Evolutionary conservation across 2,888 invertebrate species (phyloP), one percentile per base, ranked within the genome.

Genomic region (Drosophila eohydei): DNA sequence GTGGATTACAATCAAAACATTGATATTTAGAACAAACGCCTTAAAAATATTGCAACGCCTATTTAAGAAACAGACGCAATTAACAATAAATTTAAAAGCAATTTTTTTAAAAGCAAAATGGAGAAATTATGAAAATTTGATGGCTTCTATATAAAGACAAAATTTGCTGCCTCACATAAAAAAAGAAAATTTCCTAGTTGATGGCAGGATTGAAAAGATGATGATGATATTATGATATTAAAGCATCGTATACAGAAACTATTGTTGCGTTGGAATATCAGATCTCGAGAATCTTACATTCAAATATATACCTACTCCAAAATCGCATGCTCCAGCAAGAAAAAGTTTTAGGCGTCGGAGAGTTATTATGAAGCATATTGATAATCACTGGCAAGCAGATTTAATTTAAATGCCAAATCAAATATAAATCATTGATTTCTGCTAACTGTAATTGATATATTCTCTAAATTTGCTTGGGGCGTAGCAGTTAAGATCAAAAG

Each of bases 41-140:
- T 54, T 40, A 30, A 54, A 40, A 54, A 40, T 14, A 6, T 54
- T 4, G 28, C 14, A 8, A 8, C 26, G 0, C 38, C 54, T 7
- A 28, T 54, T 9, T 9, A 54, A 54, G 28, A n/a, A n/a, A 54
- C 40, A n/a, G 54, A 54, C 14, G 54, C 38, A 11, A n/a, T 40
- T 38, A 54, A 40, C 14, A 28, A 40, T 6, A n/a, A n/a, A n/a
- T n/a, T n/a, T n/a, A n/a, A n/a, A n/a, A n/a, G n/a, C n/a, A 9
- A 3, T 38, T 38, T 38, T 38, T 54, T 21, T 4, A 28, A 40
- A 54, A 54, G 40, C 2, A 54, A 34, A 34, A 34, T 8, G 34
- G 34, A 34, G 34, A 34, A 34, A 34, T 34, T 2, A 34, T 6
- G 8, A 34, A 34, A 34, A 9, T 34, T 34, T 34, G 34, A 34